Evolutionary conservation across 1,140 invertebrate genomes (phyloP).

Genomic region (Chymomyza costata): DNA sequence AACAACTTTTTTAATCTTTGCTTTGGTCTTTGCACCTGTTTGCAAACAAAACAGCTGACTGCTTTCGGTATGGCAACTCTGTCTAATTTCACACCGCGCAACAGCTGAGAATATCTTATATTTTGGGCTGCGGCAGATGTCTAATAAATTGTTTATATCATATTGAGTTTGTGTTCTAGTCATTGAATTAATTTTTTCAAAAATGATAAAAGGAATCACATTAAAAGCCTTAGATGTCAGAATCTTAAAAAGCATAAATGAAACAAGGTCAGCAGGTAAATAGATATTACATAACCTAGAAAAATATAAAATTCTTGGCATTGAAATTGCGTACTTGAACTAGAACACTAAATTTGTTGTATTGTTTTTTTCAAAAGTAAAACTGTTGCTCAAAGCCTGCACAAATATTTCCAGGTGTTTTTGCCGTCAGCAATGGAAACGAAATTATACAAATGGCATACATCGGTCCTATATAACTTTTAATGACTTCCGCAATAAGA

Average conservation of each 20-base stretch:
- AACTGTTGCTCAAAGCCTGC: slow-evolving; percentile 32
- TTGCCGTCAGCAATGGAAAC: slow-evolving; percentile 17
- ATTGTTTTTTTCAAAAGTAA: slow-evolving; percentile 18
- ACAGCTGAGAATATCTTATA: background rate
- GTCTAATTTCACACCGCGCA: no score
- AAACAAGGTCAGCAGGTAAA: slow-evolving; percentile 70
- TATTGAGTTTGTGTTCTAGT: background rate
- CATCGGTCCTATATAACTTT: slow-evolving; percentile 60
- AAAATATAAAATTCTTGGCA: slow-evolving; percentile 12
- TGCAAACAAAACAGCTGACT: background rate
- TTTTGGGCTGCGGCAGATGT: background rate
- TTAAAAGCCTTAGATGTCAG: slow-evolving; percentile 45
- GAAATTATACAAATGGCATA: slow-evolving; percentile 27
- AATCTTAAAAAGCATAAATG: slow-evolving; percentile 30
- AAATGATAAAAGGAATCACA: slow-evolving; percentile 51
- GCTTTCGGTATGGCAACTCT: background rate
- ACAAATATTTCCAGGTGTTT: slow-evolving; percentile 11
- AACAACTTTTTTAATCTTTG: background rate
- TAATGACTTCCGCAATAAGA: slow-evolving; percentile 71
- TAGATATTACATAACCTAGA: slow-evolving; percentile 51
- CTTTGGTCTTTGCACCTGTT: no score
- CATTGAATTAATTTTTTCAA: slow-evolving; percentile 13
- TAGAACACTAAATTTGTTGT: slow-evolving; percentile 9
- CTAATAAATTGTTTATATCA: background rate
- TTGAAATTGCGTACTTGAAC: slow-evolving; percentile 1